phyloP scores from a whole-genome alignment of 2,113 vertebrate genomes.

The Solea senegalensis region DNA sequence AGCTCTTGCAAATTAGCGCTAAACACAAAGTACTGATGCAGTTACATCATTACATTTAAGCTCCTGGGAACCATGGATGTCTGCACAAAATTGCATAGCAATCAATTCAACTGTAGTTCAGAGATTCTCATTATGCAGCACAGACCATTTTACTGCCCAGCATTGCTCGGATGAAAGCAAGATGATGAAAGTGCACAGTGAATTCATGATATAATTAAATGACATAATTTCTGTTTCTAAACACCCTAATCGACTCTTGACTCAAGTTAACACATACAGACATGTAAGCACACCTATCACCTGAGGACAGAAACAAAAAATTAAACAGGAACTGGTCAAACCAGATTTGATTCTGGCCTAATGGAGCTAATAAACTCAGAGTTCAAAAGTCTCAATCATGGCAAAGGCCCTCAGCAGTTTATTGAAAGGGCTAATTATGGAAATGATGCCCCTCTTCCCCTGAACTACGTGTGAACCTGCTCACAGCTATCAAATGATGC shows the following conservation, averaged over 20 bases:
- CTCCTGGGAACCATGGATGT: neutral
- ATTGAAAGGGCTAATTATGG: slow-evolving; percentile 45
- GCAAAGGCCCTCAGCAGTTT: slow-evolving; percentile 31
- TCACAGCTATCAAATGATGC: slow-evolving; percentile 42
- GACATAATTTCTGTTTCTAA: neutral
- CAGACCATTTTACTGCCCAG: neutral
- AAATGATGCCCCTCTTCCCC: slow-evolving; percentile 58
- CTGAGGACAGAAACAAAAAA: slow-evolving; percentile 17
- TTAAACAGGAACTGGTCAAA: slow-evolving; percentile 25
- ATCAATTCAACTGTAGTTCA: neutral
- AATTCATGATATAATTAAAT: neutral
- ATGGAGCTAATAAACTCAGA: slow-evolving; percentile 20
- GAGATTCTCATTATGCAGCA: neutral
- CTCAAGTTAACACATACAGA: slow-evolving; percentile 14
- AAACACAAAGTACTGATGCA: neutral
- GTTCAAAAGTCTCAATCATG: slow-evolving; percentile 10
- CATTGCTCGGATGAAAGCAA: neutral
- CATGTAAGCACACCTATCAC: slow-evolving; percentile 24
- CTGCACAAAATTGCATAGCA: neutral
- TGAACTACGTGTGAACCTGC: slow-evolving; percentile 71
- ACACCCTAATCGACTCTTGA: neutral
- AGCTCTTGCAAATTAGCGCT: neutral
- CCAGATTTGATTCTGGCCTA: slow-evolving; percentile 29
- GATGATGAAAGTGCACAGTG: neutral
- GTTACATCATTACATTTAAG: neutral